Conservation (phyloP, 2,113 vertebrate genomes). For the Macrotis lagotis region DNA sequence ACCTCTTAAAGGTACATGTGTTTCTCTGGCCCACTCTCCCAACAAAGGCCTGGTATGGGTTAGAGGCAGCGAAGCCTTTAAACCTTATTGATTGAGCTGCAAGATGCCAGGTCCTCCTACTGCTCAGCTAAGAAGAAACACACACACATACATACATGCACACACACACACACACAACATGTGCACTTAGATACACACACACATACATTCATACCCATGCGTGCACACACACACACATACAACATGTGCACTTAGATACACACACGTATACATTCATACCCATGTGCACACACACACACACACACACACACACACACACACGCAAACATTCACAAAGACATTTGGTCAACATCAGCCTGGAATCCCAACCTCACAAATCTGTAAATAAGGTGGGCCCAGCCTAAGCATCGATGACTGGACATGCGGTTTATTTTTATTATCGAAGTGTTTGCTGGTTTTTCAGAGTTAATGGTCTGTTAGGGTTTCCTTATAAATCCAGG, state of each 20-base stretch:
- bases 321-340: neutral
- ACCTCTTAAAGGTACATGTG: conserved; percentile 91
- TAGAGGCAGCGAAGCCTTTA: conserved; percentile 86
- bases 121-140: conserved; percentile 53
- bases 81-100: conserved; percentile 87
- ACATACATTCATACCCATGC: neutral
- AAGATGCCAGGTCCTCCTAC: conserved; percentile 82
- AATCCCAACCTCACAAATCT: conserved; percentile 79
- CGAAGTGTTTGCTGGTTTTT: conserved; percentile 79
- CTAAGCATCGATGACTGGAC: conserved; percentile 73
- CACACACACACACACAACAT: no score
- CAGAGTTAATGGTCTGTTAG: conserved; percentile 76
- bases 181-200: no score
- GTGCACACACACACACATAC: no score
- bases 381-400: conserved; percentile 66
- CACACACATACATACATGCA: neutral
- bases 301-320: no score
- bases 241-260: no score
- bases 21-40: conserved; percentile 86
- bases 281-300: no score
- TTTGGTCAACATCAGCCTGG: conserved; percentile 80
- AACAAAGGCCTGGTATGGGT: conserved; percentile 89
- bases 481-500: conserved; percentile 76
- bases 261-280: neutral
- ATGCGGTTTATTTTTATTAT: conserved; percentile 80